These are phyloP conservation scores for Speoplatyrhinus poulsoni DNA, from an alignment of 2,113 vertebrate species.

Conservation along the genomic window DNA sequence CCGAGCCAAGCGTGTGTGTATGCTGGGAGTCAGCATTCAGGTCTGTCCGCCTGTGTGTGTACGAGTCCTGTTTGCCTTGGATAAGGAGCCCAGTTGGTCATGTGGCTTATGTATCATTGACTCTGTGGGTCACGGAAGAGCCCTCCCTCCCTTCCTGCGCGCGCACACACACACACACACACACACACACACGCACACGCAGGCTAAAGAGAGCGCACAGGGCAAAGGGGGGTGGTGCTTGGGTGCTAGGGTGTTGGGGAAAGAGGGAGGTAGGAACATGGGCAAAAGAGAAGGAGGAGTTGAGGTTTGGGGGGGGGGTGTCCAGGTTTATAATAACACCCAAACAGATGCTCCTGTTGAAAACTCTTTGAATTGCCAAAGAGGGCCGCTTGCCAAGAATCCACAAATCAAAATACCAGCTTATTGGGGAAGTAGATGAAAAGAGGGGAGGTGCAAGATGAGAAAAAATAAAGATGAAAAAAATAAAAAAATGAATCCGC, in stretches of 20 bases:
- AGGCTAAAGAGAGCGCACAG: conserved; percentile 12
- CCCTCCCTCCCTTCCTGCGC: conserved; percentile 43
- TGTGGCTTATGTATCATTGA: conserved; percentile 86
- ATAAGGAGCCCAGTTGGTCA: conserved; percentile 81
- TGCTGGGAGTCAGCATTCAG: conserved; percentile 68
- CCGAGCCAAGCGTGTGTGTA: conserved; percentile 65
- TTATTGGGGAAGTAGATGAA: conserved; percentile 59
- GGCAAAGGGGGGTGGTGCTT: background rate
- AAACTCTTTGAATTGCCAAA: conserved; percentile 66
- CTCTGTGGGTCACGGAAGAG: conserved; percentile 76
- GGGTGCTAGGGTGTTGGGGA: background rate
- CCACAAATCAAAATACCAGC: conserved; percentile 65
- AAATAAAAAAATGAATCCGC: background rate
- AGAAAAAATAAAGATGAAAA: conserved; percentile 17
- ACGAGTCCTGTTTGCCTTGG: conserved; percentile 76
- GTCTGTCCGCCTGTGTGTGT: conserved; percentile 73
- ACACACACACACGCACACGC: conserved; percentile 37
- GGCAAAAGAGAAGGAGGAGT: conserved; percentile 36
- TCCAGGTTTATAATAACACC: conserved; percentile 74
- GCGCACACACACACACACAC: conserved; percentile 20
- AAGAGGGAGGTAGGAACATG: conserved; percentile 29
- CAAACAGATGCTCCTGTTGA: conserved; percentile 74
- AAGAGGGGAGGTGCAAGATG: conserved; percentile 71
- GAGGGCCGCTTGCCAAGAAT: conserved; percentile 56
- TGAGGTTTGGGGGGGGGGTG: conserved; percentile 24